Base-by-base conservation (phyloP, 2,797 vertebrate genomes). In the Micropoecilia bifurca region DNA sequence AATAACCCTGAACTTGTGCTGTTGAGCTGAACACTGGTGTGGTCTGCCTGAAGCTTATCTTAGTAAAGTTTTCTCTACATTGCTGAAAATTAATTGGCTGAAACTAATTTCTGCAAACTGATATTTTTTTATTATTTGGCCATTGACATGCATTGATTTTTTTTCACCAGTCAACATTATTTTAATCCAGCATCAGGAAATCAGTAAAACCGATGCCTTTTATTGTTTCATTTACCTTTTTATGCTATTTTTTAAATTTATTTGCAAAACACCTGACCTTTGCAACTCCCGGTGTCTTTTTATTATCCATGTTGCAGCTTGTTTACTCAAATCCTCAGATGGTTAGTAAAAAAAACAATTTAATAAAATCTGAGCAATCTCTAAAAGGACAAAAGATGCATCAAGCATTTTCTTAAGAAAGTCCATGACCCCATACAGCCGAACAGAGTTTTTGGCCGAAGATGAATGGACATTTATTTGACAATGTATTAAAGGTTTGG, bases 271-370 rank as follows among this genome's bases (percentile, higher is more conserved):
- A 16, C 22, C 5, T 72, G 77, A 83, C 83, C 77, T 87, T 71
- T 83, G 74, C 45, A 80, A 77, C 25, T 72, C 25, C 1, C 6
- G 4, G 47, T 57, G 46, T 77, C 78, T 16, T 41, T 59, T 30
- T 30, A 78, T 71, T 20, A 45, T 18, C 30, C 3, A 28, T 69
- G 7, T 8, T n/a, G 1, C n/a, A 77, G 4, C 47, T 59, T 77
- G 28, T 81, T 80, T 63, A 85, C 47, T 45, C 48, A 13, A 53
- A 73, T 76, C 50, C 22, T 76, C 39, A 18, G 63, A 48, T 80
- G 77, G 71, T 83, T 87, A 90, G 76, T 79, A 77, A 87, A 33
- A 39, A 33, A 16, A 6, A 83, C 73, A 41, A 78, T 90, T 88
- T 85, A 89, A 87, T 33, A 83, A 63, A 25, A 45, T 66, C 53